Conservation (phyloP, 2,113 vertebrate genomes). For the Dipodomys merriami region DNA sequence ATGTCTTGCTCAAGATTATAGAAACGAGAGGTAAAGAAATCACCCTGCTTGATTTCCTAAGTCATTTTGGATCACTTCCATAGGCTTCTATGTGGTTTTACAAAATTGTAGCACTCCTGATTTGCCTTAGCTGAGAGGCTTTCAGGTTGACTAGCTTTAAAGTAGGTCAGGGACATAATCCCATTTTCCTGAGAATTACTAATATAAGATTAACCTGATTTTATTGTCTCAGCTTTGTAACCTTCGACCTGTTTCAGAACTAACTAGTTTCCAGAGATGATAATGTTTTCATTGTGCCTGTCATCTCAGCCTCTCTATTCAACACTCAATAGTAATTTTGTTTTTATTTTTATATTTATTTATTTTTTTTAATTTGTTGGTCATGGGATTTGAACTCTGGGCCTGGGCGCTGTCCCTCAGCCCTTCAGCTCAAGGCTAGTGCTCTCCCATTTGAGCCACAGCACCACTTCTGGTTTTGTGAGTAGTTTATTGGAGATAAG, state of each 20-base stretch:
- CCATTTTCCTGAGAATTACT: slow-evolving; percentile 44
- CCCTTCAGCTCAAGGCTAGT: too few species aligned
- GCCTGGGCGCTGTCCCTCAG: too few species aligned
- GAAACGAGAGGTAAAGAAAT: neutral
- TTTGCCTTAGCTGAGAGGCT: slow-evolving; percentile 17
- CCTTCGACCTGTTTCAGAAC: neutral
- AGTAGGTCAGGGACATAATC: slow-evolving; percentile 55
- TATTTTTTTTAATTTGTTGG: too few species aligned
- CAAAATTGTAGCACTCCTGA: neutral
- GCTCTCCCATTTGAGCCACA: too few species aligned
- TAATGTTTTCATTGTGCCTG: neutral
- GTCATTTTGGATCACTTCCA: neutral
- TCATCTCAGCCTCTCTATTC: neutral
- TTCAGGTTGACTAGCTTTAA: slow-evolving; percentile 37
- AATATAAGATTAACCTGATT: slow-evolving; percentile 54
- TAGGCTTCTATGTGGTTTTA: neutral
- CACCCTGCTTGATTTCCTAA: neutral
- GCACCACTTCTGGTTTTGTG: too few species aligned
- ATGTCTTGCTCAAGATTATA: neutral
- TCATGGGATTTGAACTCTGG: too few species aligned
- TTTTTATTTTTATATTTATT: neutral
- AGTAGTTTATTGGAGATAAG: too few species aligned
- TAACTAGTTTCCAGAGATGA: neutral
- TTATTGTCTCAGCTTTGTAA: neutral
- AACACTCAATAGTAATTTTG: neutral